These are phyloP conservation scores for Eretmochelys imbricata DNA, from an alignment of 2,113 vertebrate genomes.

Conservation along the genomic window DNA sequence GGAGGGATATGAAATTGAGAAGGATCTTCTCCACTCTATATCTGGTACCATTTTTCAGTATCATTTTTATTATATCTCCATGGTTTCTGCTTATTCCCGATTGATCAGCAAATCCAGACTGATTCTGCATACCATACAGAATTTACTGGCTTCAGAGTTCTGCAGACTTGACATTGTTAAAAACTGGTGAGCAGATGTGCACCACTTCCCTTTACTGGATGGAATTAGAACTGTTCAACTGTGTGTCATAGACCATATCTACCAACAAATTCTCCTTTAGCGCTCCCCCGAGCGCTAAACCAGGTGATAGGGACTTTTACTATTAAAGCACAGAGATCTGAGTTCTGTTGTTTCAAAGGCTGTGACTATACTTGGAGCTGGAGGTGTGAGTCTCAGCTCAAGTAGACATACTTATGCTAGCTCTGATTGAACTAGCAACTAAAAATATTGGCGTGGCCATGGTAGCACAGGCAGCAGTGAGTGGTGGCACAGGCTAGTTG, in stretches of 20 bases:
- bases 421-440: not conserved
- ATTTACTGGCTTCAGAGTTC: accelerated
- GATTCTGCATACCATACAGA: not conserved
- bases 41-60: not conserved
- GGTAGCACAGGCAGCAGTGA: not conserved
- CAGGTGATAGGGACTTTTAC: not conserved
- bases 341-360: not conserved
- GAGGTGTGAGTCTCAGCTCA: not conserved
- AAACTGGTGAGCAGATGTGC: not conserved
- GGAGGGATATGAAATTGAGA: accelerated
- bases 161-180: not conserved
- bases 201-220: accelerated
- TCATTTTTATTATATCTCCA: not conserved
- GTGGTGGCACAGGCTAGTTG: not conserved
- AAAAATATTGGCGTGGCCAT: not conserved
- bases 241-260: not conserved
- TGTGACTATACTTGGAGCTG: not conserved
- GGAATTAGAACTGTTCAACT: not conserved
- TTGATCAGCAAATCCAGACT: not conserved
- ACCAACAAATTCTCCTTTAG: not conserved
- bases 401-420: not conserved
- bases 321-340: slow-evolving; percentile 8
- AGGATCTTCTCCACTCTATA: not conserved
- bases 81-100: not conserved
- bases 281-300: accelerated